phyloP scores from a whole-genome alignment of 1,140 invertebrate genomes.

The Ostrea edulis region DNA sequence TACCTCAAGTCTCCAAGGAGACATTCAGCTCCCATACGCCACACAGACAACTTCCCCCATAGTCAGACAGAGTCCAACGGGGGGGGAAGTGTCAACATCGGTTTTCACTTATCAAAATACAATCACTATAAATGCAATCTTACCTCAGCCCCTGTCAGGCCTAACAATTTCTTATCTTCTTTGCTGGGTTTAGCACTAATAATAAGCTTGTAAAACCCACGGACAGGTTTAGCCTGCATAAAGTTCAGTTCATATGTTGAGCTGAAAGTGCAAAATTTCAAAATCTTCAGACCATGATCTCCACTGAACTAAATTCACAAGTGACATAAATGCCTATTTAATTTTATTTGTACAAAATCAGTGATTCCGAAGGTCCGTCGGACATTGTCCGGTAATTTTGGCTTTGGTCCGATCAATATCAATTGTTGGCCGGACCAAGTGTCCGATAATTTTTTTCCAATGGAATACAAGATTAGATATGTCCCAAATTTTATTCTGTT shows the following conservation, averaged over 20 bases:
- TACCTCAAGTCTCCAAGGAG: constrained; percentile 47
- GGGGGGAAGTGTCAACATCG: not conserved
- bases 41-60: constrained; percentile 39
- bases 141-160: not conserved
- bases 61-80: constrained; percentile 39
- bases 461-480: too few relatives aligned
- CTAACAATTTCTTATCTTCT: constrained; percentile 82
- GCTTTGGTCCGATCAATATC: too few relatives aligned
- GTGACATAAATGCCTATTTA: too few relatives aligned
- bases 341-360: too few relatives aligned
- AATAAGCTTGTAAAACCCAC: constrained; percentile 90
- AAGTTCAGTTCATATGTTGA: constrained; percentile 90
- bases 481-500: too few relatives aligned
- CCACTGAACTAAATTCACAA: too few relatives aligned
- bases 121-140: not conserved
- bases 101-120: not conserved
- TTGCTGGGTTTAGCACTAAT: constrained; percentile 84
- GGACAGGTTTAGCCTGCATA: constrained; percentile 87
- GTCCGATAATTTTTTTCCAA: too few relatives aligned
- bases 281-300: constrained; percentile 17
- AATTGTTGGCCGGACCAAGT: too few relatives aligned
- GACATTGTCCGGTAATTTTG: too few relatives aligned
- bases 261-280: constrained; percentile 72
- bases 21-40: constrained; percentile 56
- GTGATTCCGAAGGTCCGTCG: too few relatives aligned